Base-by-base conservation (phyloP, 2,113 vertebrate genomes). In the Recurvirostra avosetta region DNA sequence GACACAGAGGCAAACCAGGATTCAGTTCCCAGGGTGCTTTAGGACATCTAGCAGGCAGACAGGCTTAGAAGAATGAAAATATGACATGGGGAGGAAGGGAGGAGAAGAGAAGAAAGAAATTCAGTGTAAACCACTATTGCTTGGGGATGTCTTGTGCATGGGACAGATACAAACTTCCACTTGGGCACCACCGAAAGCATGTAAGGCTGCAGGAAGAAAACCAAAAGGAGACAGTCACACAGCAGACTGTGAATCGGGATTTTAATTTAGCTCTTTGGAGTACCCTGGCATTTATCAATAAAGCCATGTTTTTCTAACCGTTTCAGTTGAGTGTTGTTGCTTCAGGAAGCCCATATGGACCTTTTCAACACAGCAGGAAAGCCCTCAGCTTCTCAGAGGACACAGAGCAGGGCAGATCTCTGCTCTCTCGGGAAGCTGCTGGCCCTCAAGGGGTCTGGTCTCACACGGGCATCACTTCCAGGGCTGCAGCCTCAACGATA, bases 171-270 rank as follows among this genome's bases (percentile, higher is more conserved):
- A 90, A n/a, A 7, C 27, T 81, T 95, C 36, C 11, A 58, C 8
- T 43, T 3, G 1, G n/a, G 15, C 29, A 65, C 6, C 15, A 25
- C 12, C 1, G 9, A 80, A 93, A 59, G 49, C 0, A 0, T 41
- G 3, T 55, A 58, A 71, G 29, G 41, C 50, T 90, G 41, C 0
- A 1, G 26, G 26, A 40, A 66, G 38, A 49, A 90, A 94, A 61
- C 23, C n/a, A 59, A 61, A 65, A 43, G 7, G 40, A 88, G 29
- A 53, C 9, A 59, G 29, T 56, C 17, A 7, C 23, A 76, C 7
- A 83, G 25, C 15, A 53, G 40, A 26, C 15, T 55, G 13, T 56
- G 41, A 88, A 38, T n/a, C 52, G 30, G 74, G 47, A 47, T 67
- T 92, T 87, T 45, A 61, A 47, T 25, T 19, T 18, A 32, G 17